Evolutionary conservation across 2,888 invertebrate genomes (phyloP).

Genomic region (Imbricaverruca yamaguchii): DNA sequence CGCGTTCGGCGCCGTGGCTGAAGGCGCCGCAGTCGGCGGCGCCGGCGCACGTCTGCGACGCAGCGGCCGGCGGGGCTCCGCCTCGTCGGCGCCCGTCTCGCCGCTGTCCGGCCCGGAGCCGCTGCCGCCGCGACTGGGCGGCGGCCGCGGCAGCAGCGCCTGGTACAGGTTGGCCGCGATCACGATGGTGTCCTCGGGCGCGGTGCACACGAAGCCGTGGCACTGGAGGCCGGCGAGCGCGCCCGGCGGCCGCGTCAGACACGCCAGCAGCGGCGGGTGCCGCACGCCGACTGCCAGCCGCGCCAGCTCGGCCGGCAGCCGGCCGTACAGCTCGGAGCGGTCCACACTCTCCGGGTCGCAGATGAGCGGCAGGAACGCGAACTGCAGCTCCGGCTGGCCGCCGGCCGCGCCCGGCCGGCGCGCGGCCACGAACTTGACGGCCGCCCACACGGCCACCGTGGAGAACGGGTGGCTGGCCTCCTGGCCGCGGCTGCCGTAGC

Average conservation of each 20-base stretch:
- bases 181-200: constrained; percentile 82
- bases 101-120: constrained; percentile 26
- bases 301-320: constrained; percentile 30
- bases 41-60: constrained; percentile 28
- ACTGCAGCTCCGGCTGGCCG: constrained; percentile 45
- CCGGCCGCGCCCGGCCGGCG: constrained; percentile 26
- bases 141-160: constrained; percentile 71
- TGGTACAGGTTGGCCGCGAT: constrained; percentile 86
- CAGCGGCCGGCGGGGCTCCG: constrained; percentile 30
- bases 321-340: constrained; percentile 31
- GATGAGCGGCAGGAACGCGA: constrained; percentile 75
- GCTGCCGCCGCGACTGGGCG: neutral
- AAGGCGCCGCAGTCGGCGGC: constrained; percentile 14
- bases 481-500: constrained; percentile 36
- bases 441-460: constrained; percentile 88
- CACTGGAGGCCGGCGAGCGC: constrained; percentile 74
- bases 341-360: constrained; percentile 55
- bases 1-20: too few species aligned
- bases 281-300: constrained; percentile 30
- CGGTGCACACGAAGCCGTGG: constrained; percentile 83
- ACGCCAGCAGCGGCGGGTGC: constrained; percentile 79
- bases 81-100: constrained; percentile 46
- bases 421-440: constrained; percentile 67
- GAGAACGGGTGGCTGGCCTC: constrained; percentile 66
- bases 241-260: constrained; percentile 62